These are phyloP conservation scores for human DNA, from an alignment of 2,113 vertebrate genomes.

Conservation along the genomic window DNA sequence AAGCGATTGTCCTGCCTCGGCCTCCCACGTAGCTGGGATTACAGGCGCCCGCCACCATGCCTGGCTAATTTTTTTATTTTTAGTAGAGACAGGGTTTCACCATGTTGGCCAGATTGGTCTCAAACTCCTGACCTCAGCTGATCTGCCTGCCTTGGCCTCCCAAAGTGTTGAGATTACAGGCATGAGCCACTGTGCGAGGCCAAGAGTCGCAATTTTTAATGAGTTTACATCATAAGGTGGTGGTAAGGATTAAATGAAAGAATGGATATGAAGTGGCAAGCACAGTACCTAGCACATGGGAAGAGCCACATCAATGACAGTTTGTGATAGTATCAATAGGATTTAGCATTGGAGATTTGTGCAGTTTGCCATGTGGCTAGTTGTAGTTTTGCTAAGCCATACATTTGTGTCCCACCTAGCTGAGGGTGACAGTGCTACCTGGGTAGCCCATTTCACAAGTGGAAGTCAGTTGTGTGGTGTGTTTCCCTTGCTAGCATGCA, in stretches of 20 bases:
- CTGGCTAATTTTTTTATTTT: no score
- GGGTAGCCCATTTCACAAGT: rapidly evolving
- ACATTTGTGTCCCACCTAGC: neutral
- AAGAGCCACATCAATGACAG: neutral
- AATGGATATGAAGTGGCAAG: neutral
- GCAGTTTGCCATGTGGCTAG: rapidly evolving
- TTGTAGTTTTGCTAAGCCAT: neutral
- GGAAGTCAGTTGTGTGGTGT: neutral
- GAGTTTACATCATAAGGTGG: neutral
- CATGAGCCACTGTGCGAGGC: neutral
- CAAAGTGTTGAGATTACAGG: no score
- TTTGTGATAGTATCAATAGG: neutral
- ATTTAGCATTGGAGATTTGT: neutral
- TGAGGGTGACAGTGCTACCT: neutral
- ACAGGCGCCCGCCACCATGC: no score
- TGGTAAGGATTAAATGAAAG: neutral
- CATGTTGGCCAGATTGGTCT: no score
- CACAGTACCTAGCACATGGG: neutral
- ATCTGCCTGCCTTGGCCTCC: no score
- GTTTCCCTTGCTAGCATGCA: neutral
- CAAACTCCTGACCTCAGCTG: no score
- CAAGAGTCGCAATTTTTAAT: neutral
- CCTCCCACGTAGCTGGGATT: no score
- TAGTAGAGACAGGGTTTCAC: no score
- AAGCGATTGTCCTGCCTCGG: no score